Base-by-base conservation (phyloP, 1,140 invertebrate species). In the Psix sp. region DNA sequence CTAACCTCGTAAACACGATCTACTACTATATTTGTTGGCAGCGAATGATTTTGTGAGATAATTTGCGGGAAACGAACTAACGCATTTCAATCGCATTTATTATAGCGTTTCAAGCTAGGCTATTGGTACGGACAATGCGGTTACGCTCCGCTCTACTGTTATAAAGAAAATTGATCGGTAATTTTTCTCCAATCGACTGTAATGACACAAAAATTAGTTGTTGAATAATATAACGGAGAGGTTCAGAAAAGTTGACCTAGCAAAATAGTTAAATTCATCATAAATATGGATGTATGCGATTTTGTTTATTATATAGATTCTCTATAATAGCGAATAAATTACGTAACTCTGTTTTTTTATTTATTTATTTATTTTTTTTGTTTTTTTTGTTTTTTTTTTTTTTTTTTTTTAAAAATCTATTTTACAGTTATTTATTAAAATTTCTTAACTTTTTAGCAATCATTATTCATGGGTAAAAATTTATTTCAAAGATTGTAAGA, bases 41-140 rank as follows among this genome's bases (percentile, higher is more conserved):
- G 38, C 51, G 43, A 40, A 39, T 46, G 49, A 66, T 66, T 54
- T 20, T 43, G 51, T 43, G 62, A 16, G 43, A 57, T 66, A 56
- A 66, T 66, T 66, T 56, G 35, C 52, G 42, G 60, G 42, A 54
- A 57, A 49, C 45, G 51, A 15, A 57, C 51, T 43, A 43, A 66
- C 36, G 36, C 36, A 57, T 66, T 57, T 49, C 43, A 48, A 49
- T 65, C 31, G 60, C 33, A 24, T 54, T 65, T 63, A 63, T 63
- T 46, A 43, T 63, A 36, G 38, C 59, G 29, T 63, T 63, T 51
- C 20, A 29, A 51, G 56, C 13, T 33, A n/a, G 40, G 18, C 36
- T 43, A 49, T 49, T 33, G 45, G 26, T 51, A 52, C 48, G 40
- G 13, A 52, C 40, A 54, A 46, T 43, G 39, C 40, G 39, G 59